A percentile compares a stretch with the other conserved stretches of the same genome.
Evolutionary conservation across 2,113 vertebrate species (phyloP).

Genomic region (Arizona elegans): DNA sequence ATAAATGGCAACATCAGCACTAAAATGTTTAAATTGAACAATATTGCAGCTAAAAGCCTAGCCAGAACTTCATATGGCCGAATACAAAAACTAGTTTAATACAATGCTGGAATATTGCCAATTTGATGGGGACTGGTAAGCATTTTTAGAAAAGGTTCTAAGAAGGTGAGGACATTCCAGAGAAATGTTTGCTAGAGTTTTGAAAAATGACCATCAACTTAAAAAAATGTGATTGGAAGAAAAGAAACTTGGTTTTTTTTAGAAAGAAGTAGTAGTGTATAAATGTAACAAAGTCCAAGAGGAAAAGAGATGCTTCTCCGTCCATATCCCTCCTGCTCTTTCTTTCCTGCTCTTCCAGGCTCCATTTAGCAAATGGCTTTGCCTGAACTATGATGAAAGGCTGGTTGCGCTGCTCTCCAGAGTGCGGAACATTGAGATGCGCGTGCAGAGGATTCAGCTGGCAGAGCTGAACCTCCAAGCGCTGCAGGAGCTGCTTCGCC

Average conservation of each 20-base stretch:
- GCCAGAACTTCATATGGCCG: background rate
- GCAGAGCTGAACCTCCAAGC: slow-evolving; percentile 67
- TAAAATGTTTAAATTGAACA: background rate
- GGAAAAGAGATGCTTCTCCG: background rate
- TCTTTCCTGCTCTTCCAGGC: slow-evolving; percentile 64
- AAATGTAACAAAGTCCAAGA: slow-evolving; percentile 18
- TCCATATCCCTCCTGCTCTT: background rate
- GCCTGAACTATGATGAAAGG: slow-evolving; percentile 85
- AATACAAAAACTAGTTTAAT: slow-evolving; percentile 5
- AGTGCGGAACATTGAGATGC: slow-evolving; percentile 87
- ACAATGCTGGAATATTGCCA: background rate
- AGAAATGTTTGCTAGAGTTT: background rate
- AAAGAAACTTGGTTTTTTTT: background rate
- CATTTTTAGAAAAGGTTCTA: background rate
- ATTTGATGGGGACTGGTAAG: too few relatives aligned
- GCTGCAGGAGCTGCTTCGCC: slow-evolving; percentile 77
- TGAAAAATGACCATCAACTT: background rate
- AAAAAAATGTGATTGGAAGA: background rate
- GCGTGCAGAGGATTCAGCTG: slow-evolving; percentile 77
- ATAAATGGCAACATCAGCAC: too few relatives aligned
- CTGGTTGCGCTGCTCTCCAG: slow-evolving; percentile 85
- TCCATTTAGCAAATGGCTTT: slow-evolving; percentile 78
- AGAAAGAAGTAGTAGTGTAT: background rate
- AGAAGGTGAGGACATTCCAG: background rate
- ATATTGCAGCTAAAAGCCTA: background rate